Base-by-base conservation (phyloP, 2,888 invertebrate species). In the Atrina japonica region DNA sequence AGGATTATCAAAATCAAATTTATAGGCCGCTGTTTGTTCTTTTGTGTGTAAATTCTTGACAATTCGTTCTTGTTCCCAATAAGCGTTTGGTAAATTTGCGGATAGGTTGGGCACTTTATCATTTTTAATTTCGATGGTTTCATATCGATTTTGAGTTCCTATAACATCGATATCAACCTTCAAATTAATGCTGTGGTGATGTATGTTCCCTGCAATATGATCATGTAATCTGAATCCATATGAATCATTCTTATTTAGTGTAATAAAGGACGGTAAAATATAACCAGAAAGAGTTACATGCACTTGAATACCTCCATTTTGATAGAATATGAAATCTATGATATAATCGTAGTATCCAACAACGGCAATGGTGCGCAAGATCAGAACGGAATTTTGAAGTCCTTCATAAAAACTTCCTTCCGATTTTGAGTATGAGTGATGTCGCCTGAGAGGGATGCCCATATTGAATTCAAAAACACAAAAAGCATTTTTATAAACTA, bases 391-490 rank as follows among this genome's bases (percentile, higher is more conserved):
- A 60, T 83, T 83, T 35, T 66, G 56, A 78, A 83, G 75, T 6
- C 87, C 87, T 25, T 80, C 83, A 67, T 86, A 87, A 60, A 82
- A 82, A 1, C 56, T 40, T 0, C 75, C 73, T 6, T 50, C 29
- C 2, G 40, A 53, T 50, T 25, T 35, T 5, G 52, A 29, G 53
- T 74, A 73, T 3, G 75, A 66, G 55, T 79, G 78, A 63, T 87
- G 86, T 11, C 87, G 77, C 11, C 86, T 73, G 3, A 88, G 75
- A 0, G 88, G 88, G 16, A 75, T 73, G 2, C 81, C 85, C 7
- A 78, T 81, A 66, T 84, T 83, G 43, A 80, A 81, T 67, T 88
- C 88, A 56, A 88, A 88, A 11, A 88, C 63, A 70, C 88, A 88
- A 21, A 82, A 81, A 2, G 83, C 70, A 1, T 77, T 71, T 0